Conservation (phyloP, 2,797 vertebrate species). For the Enoplosus armatus region DNA sequence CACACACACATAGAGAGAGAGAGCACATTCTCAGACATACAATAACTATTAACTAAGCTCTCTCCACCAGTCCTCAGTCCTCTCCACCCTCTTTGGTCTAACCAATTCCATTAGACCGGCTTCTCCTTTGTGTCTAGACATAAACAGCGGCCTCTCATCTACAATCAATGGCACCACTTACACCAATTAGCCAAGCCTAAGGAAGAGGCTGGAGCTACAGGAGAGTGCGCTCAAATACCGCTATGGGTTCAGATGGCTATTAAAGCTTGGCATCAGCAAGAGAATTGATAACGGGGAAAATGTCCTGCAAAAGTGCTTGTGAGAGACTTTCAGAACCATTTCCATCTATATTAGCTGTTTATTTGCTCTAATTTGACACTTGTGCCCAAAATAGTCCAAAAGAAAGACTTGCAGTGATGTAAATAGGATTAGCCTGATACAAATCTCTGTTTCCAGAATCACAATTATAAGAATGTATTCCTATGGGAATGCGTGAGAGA, state of each 20-base stretch:
- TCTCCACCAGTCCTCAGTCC: conserved; percentile 14
- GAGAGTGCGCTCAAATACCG: conserved; percentile 53
- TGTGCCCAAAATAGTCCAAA: conserved; percentile 53
- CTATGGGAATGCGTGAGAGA: conserved; percentile 22
- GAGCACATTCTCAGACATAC: conserved; percentile 9
- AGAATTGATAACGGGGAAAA: conserved; percentile 51
- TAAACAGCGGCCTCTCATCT: conserved; percentile 65
- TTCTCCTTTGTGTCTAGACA: conserved; percentile 62
- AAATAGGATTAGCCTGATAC: conserved; percentile 71
- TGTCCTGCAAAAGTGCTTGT: conserved; percentile 46
- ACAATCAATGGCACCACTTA: conserved; percentile 70
- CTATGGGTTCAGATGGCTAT: conserved; percentile 58
- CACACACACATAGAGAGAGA: neutral
- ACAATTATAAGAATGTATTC: conserved; percentile 64
- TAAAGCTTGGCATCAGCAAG: conserved; percentile 46
- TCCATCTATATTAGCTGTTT: conserved; percentile 63
- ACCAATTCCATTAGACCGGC: conserved; percentile 44
- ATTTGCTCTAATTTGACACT: conserved; percentile 62
- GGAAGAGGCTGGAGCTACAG: conserved; percentile 50
- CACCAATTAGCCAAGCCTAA: conserved; percentile 63
- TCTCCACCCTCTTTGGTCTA: conserved; percentile 21
- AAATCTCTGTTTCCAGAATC: conserved; percentile 69
- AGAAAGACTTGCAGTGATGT: conserved; percentile 54
- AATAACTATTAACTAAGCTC: conserved; percentile 27
- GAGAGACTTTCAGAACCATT: conserved; percentile 51